phyloP scores from a whole-genome alignment of 1,140 invertebrate species.

The Carposina sasakii region DNA sequence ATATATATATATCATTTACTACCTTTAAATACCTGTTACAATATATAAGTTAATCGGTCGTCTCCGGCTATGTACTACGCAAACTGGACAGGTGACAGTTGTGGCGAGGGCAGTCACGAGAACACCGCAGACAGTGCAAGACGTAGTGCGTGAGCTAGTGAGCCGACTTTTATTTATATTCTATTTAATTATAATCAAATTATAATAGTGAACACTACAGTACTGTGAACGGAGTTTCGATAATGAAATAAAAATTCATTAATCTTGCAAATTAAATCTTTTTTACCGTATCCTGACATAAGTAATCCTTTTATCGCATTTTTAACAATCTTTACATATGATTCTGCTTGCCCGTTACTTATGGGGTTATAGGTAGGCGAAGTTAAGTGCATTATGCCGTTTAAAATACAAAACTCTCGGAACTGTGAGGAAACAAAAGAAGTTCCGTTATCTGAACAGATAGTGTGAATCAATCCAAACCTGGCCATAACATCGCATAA shows the following conservation, averaged over 20 bases:
- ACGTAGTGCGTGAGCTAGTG: no score
- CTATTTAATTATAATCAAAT: no score
- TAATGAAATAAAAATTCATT: conserved; percentile 10
- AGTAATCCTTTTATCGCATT: conserved; percentile 4
- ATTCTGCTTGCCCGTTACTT: conserved; percentile 6
- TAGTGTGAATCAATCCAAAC: conserved; percentile 6
- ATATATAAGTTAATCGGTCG: no score
- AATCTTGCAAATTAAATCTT: conserved; percentile 1
- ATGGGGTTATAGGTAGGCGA: conserved; percentile 3
- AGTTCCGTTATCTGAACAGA: conserved; percentile 9
- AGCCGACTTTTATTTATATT: no score
- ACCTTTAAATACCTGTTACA: no score
- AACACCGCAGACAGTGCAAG: no score
- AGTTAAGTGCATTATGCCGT: conserved; percentile 5
- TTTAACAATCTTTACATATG: neutral
- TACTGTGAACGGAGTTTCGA: conserved; percentile 2
- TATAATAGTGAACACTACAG: no score
- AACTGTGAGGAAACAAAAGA: conserved; percentile 10
- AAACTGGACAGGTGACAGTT: no score
- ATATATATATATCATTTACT: no score
- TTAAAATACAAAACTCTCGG: neutral
- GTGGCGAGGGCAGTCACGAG: no score
- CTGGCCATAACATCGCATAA: conserved; percentile 11
- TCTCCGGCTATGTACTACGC: no score
- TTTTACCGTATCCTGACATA: neutral